Base-by-base conservation (phyloP, 2,888 invertebrate species). In the Leucophora obtusa region DNA sequence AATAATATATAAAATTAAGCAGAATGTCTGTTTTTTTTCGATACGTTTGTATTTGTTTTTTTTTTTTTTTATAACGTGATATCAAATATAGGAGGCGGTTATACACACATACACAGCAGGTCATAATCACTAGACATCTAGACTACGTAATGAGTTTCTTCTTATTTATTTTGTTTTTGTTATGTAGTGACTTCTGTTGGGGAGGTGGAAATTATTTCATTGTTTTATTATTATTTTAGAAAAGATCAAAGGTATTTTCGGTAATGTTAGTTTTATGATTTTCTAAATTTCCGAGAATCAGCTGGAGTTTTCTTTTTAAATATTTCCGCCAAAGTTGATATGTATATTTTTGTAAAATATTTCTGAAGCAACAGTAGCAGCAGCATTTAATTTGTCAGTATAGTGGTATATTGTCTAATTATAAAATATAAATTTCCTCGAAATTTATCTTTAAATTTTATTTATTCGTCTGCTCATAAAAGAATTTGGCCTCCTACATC, bases 131-230 rank as follows among this genome's bases (percentile, higher is more conserved):
- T 72, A 80, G 76, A 80, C 76, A 58, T 60, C 63, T 65, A 76
- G 80, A 80, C 80, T 80, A 65, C 76, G 63, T 80, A 80, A 76
- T 76, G 69, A 72, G 69, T 58, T 60, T 66, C 14, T 70, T 70
- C 38, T 79, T 68, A 75, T 15, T 28, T 28, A 38, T 68, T 78
- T 74, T 60, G 65, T 70, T 50, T 24, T 14, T 56, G 54, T 66
- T 66, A 50, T 68, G 51, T 24, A 28, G 56, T 14, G 70, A 70
- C 76, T 65, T 43, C 60, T 54, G 28, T 69, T 58, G 18, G 62
- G 53, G 33, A 63, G 53, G 43, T 38, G 68, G 51, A 17, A n/a
- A 28, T 15, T 54, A 58, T 69, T 35, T 35, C 18, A 18, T 54
- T 69, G 43, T 47, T 65, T 9, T 51, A 9, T 38, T 38, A n/a